Evolutionary conservation across 2,113 vertebrate genomes (phyloP), one percentile per base, ranked within the genome.

Genomic region (Candoia aspera): DNA sequence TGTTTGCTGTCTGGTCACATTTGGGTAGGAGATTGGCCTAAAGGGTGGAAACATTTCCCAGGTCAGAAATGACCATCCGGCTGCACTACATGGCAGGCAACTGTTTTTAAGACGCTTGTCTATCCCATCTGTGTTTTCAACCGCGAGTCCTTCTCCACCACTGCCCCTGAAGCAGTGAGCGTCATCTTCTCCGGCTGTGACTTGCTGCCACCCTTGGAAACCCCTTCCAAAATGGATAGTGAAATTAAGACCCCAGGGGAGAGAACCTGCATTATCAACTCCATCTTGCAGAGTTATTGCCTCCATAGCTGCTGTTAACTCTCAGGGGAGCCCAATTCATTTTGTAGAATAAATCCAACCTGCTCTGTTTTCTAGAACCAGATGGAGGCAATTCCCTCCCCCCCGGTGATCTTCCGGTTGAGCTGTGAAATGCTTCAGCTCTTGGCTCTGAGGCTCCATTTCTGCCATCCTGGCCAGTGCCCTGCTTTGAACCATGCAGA

Each of bases 191-290:
- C 3, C 73, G 26, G 11, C 92, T 24, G 21, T 4, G 90, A 6
- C 29, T 73, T 57, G 1, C 1, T 2, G 46, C 94, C 46, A 17
- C 5, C 49, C 79, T 85, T 54, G 85, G 84, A 91, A 96, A 90
- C 59, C 53, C 73, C 19, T 79, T 92, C 88, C 90, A 42, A 90
- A 89, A 88, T n/a, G 88, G 58, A 6, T 21, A 90, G 93, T 91
- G 93, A 96, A 60, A 90, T 24, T 53, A 91, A 79, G 90, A 90
- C 92, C 92, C 90, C 57, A 49, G 46, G 94, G 92, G 64, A 92
- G 19, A 79, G 83, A 89, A 17, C 79, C 54, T 49, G 15, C 10
- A 13, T 37, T 58, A 90, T 59, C 29, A 49, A 2, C 46, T 17
- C 55, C 2, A 49, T 0, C 0, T 21, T 92, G 29, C 64, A 62